Evolutionary conservation across 2,113 vertebrate genomes (phyloP).

Genomic region (Strix aluco): DNA sequence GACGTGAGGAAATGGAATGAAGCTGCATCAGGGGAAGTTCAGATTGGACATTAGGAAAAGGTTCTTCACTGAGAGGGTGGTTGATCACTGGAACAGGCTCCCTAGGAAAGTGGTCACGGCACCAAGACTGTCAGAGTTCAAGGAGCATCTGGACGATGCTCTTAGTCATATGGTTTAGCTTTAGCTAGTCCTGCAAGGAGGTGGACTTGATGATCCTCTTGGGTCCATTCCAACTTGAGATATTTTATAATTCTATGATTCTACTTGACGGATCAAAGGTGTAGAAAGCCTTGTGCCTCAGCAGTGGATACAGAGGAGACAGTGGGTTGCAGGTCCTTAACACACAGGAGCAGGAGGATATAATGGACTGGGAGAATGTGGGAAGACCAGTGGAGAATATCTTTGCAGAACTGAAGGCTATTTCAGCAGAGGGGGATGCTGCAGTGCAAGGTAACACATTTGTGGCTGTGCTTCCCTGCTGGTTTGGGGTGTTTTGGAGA

Average conservation of each 20-base stretch:
- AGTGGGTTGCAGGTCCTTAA: neutral
- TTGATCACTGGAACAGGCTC: neutral
- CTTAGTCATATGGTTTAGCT: neutral
- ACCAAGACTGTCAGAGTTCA: neutral
- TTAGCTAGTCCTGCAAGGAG: neutral
- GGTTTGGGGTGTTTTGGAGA: neutral
- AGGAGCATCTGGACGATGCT: neutral
- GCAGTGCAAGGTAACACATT: slow-evolving; percentile 46
- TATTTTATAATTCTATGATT: neutral
- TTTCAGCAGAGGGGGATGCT: slow-evolving; percentile 46
- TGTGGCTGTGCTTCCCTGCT: neutral
- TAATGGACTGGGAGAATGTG: neutral
- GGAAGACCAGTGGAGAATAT: slow-evolving; percentile 8
- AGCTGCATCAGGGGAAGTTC: neutral
- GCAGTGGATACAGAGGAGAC: neutral
- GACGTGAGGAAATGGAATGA: neutral
- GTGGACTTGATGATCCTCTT: neutral
- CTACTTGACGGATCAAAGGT: neutral
- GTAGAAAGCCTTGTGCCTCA: neutral
- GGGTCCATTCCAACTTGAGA: neutral
- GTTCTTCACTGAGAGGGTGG: neutral
- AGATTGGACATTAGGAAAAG: neutral
- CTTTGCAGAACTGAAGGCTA: slow-evolving; percentile 24
- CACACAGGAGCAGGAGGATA: neutral
- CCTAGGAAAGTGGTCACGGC: neutral